Evolutionary conservation across 2,113 vertebrate species (phyloP), one percentile per base, ranked within the genome.

Genomic region (Grallaria varia): DNA sequence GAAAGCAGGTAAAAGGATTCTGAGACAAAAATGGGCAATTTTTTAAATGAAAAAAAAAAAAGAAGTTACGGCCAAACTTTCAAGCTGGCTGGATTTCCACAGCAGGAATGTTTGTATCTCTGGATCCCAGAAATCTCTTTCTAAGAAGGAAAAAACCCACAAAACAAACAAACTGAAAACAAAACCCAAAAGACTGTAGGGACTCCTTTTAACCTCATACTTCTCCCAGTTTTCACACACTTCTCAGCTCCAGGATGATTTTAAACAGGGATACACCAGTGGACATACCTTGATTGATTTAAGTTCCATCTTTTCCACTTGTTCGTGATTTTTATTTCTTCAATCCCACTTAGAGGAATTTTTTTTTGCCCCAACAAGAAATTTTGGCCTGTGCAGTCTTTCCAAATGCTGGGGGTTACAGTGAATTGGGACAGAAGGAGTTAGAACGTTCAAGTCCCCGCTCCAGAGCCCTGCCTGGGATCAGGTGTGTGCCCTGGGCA

Each of bases 281-380:
- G 31, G 47, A 22, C 20, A 42, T 7, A 10, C 20, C 6, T 37
- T 15, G 30, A 49, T 63, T 59, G 17, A 71, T 81, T 78, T 55
- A 19, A 62, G 58, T 66, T 59, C 39, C 42, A 50, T 53, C 42
- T 18, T 68, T 31, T 16, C 28, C 64, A 24, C 30, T 31, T n/a
- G 12, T 60, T 56, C 56, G n/a, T 47, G 44, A 62, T 73, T 73
- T 21, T 10, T 62, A 73, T 64, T 73, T 33, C 24, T 77, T 64
- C 14, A 83, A 2, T 30, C 37, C n/a, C 1, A 2, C 31, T 63
- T 25, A 16, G 15, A 62, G 10, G 31, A 15, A n/a, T n/a, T n/a
- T n/a, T 27, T 56, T 33, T 67, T 78, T 60, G 7, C 4, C 19
- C 16, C 59, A 73, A 6, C 0, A 4, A 2, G 5, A 66, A 60